Evolutionary conservation across 2,888 invertebrate genomes (phyloP), one percentile per base, ranked within the genome.

Genomic region (Coenonympha arcania): DNA sequence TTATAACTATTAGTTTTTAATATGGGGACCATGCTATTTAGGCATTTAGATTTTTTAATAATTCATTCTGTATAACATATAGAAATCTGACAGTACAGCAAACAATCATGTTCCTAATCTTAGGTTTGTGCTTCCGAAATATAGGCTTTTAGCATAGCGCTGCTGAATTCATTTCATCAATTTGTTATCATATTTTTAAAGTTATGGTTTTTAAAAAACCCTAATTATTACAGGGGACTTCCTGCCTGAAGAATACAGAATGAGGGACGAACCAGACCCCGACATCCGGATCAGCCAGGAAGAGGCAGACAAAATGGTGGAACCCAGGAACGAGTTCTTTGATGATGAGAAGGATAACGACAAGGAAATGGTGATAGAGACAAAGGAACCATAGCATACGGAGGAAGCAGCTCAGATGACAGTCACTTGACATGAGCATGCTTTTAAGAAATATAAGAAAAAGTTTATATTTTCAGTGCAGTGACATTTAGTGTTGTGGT

Each of bases 271-370:
- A 53, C 89, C 91, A 0, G 95, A 96, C 77, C 94, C 95, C 0
- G 96, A 96, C 61, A 90, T 94, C 0, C 82, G 94, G 43, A 89
- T 93, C 59, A 91, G 90, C 56, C 91, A 90, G 67, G 90, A 93
- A 3, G 92, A 96, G 24, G 90, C 93, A 0, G 95, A 96, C 69
- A 93, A 92, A 69, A 89, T 92, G 68, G 90, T 95, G 0, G 95
- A 96, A 52, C 89, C 93, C 0, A 91, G 92, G 59, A 95, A 94
- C 71, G 96, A 96, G 76, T 96, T 94, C 84, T 96, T 92, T 64
- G 93, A 95, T 46, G 95, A 95, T 1, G 96, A 96, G 45, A 94
- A 94, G 60, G 96, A 96, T 77, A 93, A 96, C 63, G 96, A 96
- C 63, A 93, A 92, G 73, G 90, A 91, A 57, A 71, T 79, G 1